phyloP scores from a whole-genome alignment of 2,888 invertebrate genomes.

The Apantesis nais region DNA sequence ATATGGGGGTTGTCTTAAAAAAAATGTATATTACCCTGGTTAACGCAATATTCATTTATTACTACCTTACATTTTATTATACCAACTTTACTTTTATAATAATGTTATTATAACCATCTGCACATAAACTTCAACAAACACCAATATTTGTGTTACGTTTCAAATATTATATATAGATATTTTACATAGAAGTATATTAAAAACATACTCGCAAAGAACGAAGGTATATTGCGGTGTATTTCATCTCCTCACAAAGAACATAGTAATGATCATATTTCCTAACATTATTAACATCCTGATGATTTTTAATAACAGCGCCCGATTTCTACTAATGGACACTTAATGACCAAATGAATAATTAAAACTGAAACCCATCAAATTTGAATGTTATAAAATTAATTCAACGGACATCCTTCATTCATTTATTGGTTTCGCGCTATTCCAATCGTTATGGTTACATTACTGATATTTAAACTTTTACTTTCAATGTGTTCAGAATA shows the following conservation, averaged over 20 bases:
- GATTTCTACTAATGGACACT: conserved; percentile 74
- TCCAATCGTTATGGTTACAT: conserved; percentile 47
- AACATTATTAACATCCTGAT: conserved; percentile 45
- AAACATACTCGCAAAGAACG: not conserved
- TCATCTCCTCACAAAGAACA: conserved; percentile 15
- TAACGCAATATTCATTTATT: too few relatives aligned
- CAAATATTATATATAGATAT: too few relatives aligned
- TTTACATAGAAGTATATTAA: too few relatives aligned
- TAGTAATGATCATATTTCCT: conserved; percentile 33
- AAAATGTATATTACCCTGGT: too few relatives aligned
- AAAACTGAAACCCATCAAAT: conserved; percentile 66
- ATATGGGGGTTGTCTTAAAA: too few relatives aligned
- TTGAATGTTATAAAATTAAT: conserved; percentile 75
- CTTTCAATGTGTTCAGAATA: conserved; percentile 32
- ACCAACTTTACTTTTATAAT: too few relatives aligned
- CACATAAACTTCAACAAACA: too few relatives aligned
- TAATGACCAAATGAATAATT: conserved; percentile 77
- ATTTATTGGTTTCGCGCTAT: conserved; percentile 56
- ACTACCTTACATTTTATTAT: too few relatives aligned
- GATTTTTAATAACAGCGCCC: conserved; percentile 65
- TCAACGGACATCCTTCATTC: conserved; percentile 45
- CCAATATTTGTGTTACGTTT: not conserved
- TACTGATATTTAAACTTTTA: conserved; percentile 52
- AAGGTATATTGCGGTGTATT: not conserved
- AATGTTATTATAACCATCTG: too few relatives aligned